Evolutionary conservation across 2,113 vertebrate species (phyloP).

Genomic region (Archilochus colubris): DNA sequence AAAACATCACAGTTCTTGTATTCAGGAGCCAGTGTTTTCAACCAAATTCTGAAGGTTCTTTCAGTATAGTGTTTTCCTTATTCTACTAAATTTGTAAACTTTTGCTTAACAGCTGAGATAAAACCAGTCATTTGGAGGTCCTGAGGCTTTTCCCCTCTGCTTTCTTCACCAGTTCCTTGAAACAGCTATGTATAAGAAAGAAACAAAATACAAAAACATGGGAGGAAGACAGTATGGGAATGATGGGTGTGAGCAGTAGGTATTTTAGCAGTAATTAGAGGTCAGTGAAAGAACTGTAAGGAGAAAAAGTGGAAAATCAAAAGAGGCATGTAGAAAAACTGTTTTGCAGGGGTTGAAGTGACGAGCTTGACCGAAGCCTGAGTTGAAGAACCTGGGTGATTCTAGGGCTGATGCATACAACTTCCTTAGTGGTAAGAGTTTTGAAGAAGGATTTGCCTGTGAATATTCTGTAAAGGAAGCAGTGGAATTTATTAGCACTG

Average conservation of each 20-base stretch:
- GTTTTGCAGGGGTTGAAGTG: background rate
- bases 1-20: background rate
- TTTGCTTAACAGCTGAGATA: background rate
- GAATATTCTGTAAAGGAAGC: background rate
- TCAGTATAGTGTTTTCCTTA: background rate
- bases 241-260: background rate
- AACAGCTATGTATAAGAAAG: background rate
- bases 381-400: background rate
- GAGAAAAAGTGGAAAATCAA: background rate
- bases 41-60: background rate
- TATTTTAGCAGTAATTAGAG: background rate
- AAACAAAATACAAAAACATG: background rate
- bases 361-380: background rate
- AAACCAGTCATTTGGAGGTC: background rate
- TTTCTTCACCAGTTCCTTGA: background rate
- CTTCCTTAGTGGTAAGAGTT: background rate
- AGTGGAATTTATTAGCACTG: background rate
- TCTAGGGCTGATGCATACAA: background rate
- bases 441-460: background rate
- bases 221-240: background rate
- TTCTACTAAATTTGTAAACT: background rate
- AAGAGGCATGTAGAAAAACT: background rate
- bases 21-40: background rate
- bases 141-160: background rate
- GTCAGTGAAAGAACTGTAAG: background rate